phyloP scores from a whole-genome alignment of 2,888 invertebrate species.

The Torymus tubicola region DNA sequence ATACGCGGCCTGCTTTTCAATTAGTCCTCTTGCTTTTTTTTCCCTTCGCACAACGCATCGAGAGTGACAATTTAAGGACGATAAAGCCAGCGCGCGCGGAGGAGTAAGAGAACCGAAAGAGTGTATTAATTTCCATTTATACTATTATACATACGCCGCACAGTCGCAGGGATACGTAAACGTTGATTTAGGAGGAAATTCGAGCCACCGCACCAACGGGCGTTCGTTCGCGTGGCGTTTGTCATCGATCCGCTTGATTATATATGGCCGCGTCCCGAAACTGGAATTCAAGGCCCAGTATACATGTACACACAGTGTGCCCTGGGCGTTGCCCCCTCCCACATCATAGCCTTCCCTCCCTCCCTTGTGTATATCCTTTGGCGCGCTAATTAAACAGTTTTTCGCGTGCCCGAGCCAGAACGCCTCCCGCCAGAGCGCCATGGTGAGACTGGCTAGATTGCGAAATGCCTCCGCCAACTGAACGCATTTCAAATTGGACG shows the following conservation, averaged over 20 bases:
- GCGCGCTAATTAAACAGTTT: slow-evolving; percentile 43
- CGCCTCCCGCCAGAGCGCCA: no score
- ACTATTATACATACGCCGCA: neutral
- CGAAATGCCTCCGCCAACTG: neutral
- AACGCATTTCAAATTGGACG: neutral
- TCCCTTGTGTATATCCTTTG: neutral
- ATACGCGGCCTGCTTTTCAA: slow-evolving; percentile 25
- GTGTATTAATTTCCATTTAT: slow-evolving; percentile 31
- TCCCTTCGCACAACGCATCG: neutral
- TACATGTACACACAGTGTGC: neutral
- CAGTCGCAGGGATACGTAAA: neutral
- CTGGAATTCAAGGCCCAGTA: slow-evolving; percentile 26
- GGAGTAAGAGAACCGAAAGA: neutral
- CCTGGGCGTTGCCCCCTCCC: no score
- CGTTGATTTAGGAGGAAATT: slow-evolving; percentile 29
- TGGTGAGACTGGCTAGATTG: slow-evolving; percentile 3
- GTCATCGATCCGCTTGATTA: slow-evolving; percentile 40
- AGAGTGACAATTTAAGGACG: neutral
- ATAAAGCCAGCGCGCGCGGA: neutral
- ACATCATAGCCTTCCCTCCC: no score
- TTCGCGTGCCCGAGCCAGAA: neutral
- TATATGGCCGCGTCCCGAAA: neutral
- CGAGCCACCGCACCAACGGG: neutral
- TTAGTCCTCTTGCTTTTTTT: slow-evolving; percentile 4
- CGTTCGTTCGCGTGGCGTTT: slow-evolving; percentile 7